Evolutionary conservation across 2,888 invertebrate species (phyloP), one percentile per base, ranked within the genome.

Genomic region (Escarpia spicata): DNA sequence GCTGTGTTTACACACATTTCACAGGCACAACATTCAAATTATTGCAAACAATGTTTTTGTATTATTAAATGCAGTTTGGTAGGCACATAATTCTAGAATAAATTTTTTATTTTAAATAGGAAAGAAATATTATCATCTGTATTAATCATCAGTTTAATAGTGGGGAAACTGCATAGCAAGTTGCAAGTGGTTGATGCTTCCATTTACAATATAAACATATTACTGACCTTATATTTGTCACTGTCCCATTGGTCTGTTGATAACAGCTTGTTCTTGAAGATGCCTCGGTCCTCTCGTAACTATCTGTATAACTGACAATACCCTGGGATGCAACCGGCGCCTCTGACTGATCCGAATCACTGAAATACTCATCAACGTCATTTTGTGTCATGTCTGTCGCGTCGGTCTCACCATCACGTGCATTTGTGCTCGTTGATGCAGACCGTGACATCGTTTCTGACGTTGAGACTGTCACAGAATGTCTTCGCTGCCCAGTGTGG

Each of bases 371-470:
- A 75, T 75, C n/a, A 75, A 75, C 26, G n/a, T 75, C 75, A 75
- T 75, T 75, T 75, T 75, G n/a, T 75, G 75, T 75, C 75, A 75
- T 75, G 75, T 75, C 75, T 75, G 75, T 75, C n/a, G 26, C n/a
- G 3, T 75, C 75, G 26, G 26, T 75, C 75, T 75, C 19, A 75
- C 19, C 75, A 6, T 75, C n/a, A n/a, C 6, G n/a, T n/a, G 19
- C 75, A 75, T 26, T 75, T 75, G 75, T 26, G 26, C 75, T 75
- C 6, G 75, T 75, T n/a, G 19, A 37, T 37, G 37, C 37, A 37
- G 52, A 52, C 52, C 52, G 26, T 4, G 75, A 75, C 75, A 15
- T 75, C 19, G 75, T 75, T 75, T 75, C 75, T n/a, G 26, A 26
- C 26, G 19, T 15, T 75, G 75, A 26, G 75, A 19, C n/a, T 19